Evolutionary conservation across 2,888 invertebrate species (phyloP).

Genomic region (Busseola fusca): DNA sequence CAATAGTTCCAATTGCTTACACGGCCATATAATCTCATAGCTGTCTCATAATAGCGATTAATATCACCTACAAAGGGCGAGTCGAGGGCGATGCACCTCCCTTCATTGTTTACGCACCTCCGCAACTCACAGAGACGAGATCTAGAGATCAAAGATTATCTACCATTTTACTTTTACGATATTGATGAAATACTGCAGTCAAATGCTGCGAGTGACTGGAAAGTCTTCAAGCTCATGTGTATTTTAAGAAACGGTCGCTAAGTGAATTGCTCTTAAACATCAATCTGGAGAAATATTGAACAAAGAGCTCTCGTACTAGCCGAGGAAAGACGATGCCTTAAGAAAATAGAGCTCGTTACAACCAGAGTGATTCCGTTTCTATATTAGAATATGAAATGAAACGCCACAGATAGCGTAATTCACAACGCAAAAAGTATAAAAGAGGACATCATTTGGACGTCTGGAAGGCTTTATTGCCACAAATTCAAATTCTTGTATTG

Average conservation of each 20-base stretch:
- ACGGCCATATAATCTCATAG: constrained; percentile 39
- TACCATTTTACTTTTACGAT: constrained; percentile 73
- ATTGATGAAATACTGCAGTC: constrained; percentile 74
- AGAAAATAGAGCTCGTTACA: constrained; percentile 56
- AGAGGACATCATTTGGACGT: constrained; percentile 20
- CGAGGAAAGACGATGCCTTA: constrained; percentile 25
- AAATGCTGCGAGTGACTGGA: constrained; percentile 65
- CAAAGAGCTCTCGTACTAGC: constrained; percentile 39
- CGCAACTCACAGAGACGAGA: constrained; percentile 52
- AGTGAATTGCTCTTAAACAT: constrained; percentile 47
- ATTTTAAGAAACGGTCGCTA: constrained; percentile 58
- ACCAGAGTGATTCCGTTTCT: constrained; percentile 22
- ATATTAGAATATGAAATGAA: constrained; percentile 50
- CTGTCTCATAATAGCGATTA: constrained; percentile 50
- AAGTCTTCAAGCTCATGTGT: constrained; percentile 60
- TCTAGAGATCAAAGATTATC: constrained; percentile 77
- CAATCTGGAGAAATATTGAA: constrained; percentile 38
- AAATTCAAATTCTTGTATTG: too few species aligned
- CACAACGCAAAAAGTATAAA: constrained; percentile 7
- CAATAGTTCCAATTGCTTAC: not conserved
- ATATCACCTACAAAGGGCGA: constrained; percentile 53
- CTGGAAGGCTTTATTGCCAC: constrained; percentile 1
- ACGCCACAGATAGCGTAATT: constrained; percentile 36
- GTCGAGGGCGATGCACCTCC: constrained; percentile 42
- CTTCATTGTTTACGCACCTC: constrained; percentile 68